Evolutionary conservation across 2,113 vertebrate species (phyloP).

Genomic region (Oncorhynchus gorbuscha): DNA sequence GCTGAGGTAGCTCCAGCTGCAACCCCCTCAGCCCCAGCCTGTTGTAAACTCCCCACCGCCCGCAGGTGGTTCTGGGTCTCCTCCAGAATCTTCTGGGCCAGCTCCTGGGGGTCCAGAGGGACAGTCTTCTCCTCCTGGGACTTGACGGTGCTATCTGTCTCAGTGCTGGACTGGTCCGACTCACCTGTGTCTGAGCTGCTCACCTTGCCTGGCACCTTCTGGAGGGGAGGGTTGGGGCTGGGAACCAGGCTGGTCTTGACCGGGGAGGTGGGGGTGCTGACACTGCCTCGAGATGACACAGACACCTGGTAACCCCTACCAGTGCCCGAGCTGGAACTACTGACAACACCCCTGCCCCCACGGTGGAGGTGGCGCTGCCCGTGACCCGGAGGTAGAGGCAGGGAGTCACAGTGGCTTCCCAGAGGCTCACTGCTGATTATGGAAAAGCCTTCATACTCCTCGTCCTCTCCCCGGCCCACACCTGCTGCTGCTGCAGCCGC

Average conservation of each 20-base stretch:
- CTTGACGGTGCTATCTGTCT: slow-evolving; percentile 93
- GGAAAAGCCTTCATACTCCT: slow-evolving; percentile 94
- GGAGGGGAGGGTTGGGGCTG: slow-evolving; percentile 91
- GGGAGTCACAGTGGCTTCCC: slow-evolving; percentile 78
- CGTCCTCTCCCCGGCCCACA: slow-evolving; percentile 72
- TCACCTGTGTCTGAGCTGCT: slow-evolving; percentile 88
- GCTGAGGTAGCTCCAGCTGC: slow-evolving; percentile 50
- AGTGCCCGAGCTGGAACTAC: slow-evolving; percentile 51
- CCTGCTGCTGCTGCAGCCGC: slow-evolving; percentile 54
- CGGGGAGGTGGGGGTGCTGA: slow-evolving; percentile 89
- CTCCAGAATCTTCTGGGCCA: slow-evolving; percentile 93
- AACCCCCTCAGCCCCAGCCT: slow-evolving; percentile 71
- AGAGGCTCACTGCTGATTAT: slow-evolving; percentile 93
- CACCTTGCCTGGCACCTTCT: slow-evolving; percentile 88
- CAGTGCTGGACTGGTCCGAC: slow-evolving; percentile 94
- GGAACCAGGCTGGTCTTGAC: slow-evolving; percentile 86
- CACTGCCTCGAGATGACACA: slow-evolving; percentile 79
- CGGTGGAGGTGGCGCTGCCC: slow-evolving; percentile 66
- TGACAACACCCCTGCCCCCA: slow-evolving; percentile 48
- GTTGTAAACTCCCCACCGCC: slow-evolving; percentile 90
- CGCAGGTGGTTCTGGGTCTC: slow-evolving; percentile 93
- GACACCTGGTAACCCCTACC: slow-evolving; percentile 72
- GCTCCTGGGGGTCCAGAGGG: slow-evolving; percentile 85
- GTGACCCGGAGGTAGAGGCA: slow-evolving; percentile 79
- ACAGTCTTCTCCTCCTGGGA: slow-evolving; percentile 86